A percentile compares a stretch with the other conserved stretches of the same genome.
Evolutionary conservation across 2,797 vertebrate genomes (phyloP).

Genomic region (Myiotriccus ornatus): DNA sequence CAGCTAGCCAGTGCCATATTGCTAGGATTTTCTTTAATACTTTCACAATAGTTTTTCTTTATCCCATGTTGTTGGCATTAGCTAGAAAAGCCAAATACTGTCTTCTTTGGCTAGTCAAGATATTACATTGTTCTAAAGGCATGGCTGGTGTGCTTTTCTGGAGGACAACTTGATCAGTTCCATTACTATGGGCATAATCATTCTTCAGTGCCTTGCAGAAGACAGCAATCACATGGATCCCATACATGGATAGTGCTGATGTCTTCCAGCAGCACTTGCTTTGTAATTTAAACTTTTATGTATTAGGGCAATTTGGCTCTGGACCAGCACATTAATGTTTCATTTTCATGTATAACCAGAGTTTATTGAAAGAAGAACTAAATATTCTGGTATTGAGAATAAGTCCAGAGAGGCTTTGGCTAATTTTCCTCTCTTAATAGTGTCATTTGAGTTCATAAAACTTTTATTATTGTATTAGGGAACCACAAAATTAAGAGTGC

Average conservation of each 20-base stretch:
- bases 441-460: slow-evolving; percentile 34
- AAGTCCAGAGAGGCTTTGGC: slow-evolving; percentile 12
- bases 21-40: neutral
- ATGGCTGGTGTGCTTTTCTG: neutral
- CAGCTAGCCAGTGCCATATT: neutral
- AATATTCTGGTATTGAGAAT: slow-evolving; percentile 3
- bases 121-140: neutral
- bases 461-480: slow-evolving; percentile 22
- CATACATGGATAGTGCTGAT: neutral
- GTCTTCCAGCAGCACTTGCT: slow-evolving; percentile 14
- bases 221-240: neutral
- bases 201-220: slow-evolving; percentile 17
- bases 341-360: slow-evolving; percentile 15
- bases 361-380: slow-evolving; percentile 21
- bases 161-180: neutral
- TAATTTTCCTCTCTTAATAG: slow-evolving; percentile 46
- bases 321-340: slow-evolving; percentile 26
- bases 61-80: neutral
- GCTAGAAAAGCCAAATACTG: neutral
- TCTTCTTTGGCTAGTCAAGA: neutral
- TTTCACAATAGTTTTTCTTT: neutral
- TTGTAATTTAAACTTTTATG: neutral
- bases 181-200: neutral
- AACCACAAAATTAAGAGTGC: slow-evolving; percentile 13
- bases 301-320: slow-evolving; percentile 2